These are phyloP conservation scores for Scaptomyza parva DNA, from an alignment of 2,888 invertebrate species.

Conservation along the genomic window DNA sequence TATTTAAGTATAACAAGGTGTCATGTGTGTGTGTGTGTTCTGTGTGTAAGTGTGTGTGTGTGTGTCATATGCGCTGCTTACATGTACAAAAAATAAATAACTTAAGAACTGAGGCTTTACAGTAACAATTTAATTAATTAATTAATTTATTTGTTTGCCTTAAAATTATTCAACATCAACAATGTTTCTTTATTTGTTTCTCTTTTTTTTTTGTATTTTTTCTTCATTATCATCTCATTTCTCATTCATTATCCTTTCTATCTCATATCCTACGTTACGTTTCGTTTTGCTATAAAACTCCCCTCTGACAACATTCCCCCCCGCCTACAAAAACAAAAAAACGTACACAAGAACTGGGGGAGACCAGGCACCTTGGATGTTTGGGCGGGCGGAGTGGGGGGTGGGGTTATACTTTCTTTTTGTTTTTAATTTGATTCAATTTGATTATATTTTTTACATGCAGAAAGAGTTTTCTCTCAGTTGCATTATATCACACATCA, in stretches of 20 bases:
- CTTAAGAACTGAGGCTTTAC: constrained; percentile 75
- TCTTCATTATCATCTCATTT: constrained; percentile 9
- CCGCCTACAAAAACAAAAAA: no score
- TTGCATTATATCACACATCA: constrained; percentile 53
- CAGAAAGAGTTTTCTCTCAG: constrained; percentile 17
- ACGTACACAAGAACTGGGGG: not conserved
- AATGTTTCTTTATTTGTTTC: constrained; percentile 52
- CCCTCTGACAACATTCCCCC: constrained; percentile 1
- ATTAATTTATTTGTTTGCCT: constrained; percentile 64
- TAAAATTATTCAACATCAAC: constrained; percentile 78
- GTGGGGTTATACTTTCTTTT: not conserved
- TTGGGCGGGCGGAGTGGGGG: not conserved
- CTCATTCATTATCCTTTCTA: constrained; percentile 20
- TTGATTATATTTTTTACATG: constrained; percentile 29
- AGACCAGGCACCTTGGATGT: not conserved
- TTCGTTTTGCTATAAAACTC: constrained; percentile 18
- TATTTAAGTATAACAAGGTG: constrained; percentile 67
- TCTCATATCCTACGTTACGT: constrained; percentile 30
- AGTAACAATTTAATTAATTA: constrained; percentile 69
- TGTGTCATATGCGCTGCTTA: constrained; percentile 74
- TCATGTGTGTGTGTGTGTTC: constrained; percentile 47
- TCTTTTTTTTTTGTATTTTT: constrained; percentile 17
- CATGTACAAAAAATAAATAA: constrained; percentile 77
- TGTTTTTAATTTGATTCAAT: constrained; percentile 20
- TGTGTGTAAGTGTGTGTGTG: constrained; percentile 48